Evolutionary conservation across 2,113 vertebrate genomes (phyloP).

Genomic region (Apeltes quadracus): DNA sequence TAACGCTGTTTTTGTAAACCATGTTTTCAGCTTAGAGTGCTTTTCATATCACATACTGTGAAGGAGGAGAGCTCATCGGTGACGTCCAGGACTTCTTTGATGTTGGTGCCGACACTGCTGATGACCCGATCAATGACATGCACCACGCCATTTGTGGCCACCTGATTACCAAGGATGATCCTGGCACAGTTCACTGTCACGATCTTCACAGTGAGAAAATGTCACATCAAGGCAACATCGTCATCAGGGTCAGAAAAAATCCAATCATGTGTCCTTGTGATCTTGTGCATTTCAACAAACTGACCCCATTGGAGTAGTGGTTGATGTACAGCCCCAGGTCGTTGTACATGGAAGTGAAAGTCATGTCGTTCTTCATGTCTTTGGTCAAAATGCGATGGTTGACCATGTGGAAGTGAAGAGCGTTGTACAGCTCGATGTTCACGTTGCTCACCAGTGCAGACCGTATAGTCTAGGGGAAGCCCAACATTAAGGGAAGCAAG

Average conservation of each 20-base stretch:
- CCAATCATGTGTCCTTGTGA: neutral
- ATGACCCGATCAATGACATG: constrained; percentile 94
- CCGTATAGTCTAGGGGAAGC: constrained; percentile 77
- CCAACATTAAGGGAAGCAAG: neutral
- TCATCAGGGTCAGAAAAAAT: neutral
- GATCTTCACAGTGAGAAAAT: constrained; percentile 77
- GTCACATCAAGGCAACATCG: neutral
- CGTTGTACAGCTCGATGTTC: constrained; percentile 89
- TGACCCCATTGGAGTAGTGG: constrained; percentile 95
- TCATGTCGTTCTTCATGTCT: constrained; percentile 91
- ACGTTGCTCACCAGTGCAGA: constrained; percentile 86
- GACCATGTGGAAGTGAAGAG: constrained; percentile 92
- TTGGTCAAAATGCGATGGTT: constrained; percentile 91
- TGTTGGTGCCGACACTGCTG: constrained; percentile 82
- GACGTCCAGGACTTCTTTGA: constrained; percentile 85
- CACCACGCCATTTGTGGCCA: constrained; percentile 96
- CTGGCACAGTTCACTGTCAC: constrained; percentile 98
- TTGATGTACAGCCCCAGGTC: constrained; percentile 87
- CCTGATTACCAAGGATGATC: constrained; percentile 92
- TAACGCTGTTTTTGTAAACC: neutral
- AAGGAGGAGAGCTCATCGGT: constrained; percentile 87
- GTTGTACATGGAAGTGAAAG: constrained; percentile 87
- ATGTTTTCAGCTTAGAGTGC: neutral
- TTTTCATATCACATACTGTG: constrained; percentile 76
- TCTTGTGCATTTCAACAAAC: constrained; percentile 47